Evolutionary conservation across 2,888 invertebrate genomes (phyloP), one percentile per base, ranked within the genome.

Genomic region (Stenurella melanura): DNA sequence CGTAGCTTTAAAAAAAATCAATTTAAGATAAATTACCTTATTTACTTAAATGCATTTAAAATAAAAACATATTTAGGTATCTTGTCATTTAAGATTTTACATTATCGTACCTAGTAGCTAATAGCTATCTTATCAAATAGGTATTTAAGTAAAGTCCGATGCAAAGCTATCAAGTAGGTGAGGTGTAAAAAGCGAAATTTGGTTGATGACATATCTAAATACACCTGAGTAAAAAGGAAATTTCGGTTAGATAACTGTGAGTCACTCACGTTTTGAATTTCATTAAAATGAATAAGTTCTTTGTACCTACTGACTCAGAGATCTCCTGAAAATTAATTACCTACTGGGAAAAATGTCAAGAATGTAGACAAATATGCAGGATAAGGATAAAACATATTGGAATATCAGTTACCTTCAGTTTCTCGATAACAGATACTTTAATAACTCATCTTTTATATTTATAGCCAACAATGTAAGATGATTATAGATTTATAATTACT

Each of bases 181-280:
- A 6, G 7, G 30, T 34, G 9, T 34, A 34, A 34, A 26, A 3
- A 26, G 21, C 21, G 1, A 6, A 26, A 34, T 6, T 9, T 57
- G 18, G 17, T 57, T 5, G 17, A 19, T 57, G 18, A 57, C 17
- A 6, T 57, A 57, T 26, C 1, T 26, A 26, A 26, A 12, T 21
- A 30, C n/a, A 60, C 60, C 26, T 34, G 9, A 17, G 61, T n/a
- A 63, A 61, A 50, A 50, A 50, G n/a, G 50, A 50, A 50, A n/a
- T 50, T 50, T n/a, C 6, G 50, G 50, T 50, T 50, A n/a, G 7
- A n/a, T 50, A 50, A 50, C 50, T 50, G n/a, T 5, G n/a, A 17
- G 50, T 50, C n/a, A 50, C n/a, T 50, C 50, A 50, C 12, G 50
- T 50, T n/a, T n/a, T n/a, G 50, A 50, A n/a, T 50, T 50, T 50